Base-by-base conservation (phyloP, 2,797 vertebrate species). In the Rhabdomys pumilio region DNA sequence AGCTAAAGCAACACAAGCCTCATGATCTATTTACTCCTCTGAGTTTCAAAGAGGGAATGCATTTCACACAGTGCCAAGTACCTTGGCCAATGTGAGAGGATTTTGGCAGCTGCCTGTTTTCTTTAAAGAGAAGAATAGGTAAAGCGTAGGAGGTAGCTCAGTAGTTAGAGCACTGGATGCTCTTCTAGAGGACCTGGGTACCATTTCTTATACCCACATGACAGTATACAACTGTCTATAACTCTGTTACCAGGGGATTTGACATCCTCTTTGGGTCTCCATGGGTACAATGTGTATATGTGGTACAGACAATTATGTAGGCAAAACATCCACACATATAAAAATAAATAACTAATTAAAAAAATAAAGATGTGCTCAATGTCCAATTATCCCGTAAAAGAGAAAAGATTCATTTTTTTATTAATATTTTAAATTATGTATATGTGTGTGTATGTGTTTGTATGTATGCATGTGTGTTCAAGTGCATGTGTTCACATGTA, bases 21-120 rank as follows among this genome's bases (percentile, higher is more conserved):
- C n/a, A 11, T 0, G 17, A 41, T 75, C 14, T 15, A 79, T 93
- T 93, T 41, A 17, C 13, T 91, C 15, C 85, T 22, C 26, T 67
- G 75, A 88, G 75, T 80, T 93, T 95, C 63, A 93, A 89, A 59
- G 67, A 75, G 44, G 59, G 15, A 12, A 29, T 80, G 47, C 0
- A 29, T 90, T 95, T 82, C 79, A 19, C 44, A 75, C 63, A 84
- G 10, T 69, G 72, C 22, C 87, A 59, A 94, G 34, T 0, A 4
- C 41, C 50, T 55, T 84, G 41, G 29, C 55, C 88, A 50, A 4
- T 41, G 57, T 41, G 50, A 73, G 24, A 41, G 61, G 69, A 63
- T 87, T 61, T 93, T 88, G 41, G 69, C 15, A 53, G 8, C 88
- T 89, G 65, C 6, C 61, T 91, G 41, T 15, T 38, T 69, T 63